A percentile compares a stretch with the other conserved stretches of the same genome.
Evolutionary conservation across 35 echinoderm and acorn worm species (phyloP).

Genomic region (Apostichopus californicus): DNA sequence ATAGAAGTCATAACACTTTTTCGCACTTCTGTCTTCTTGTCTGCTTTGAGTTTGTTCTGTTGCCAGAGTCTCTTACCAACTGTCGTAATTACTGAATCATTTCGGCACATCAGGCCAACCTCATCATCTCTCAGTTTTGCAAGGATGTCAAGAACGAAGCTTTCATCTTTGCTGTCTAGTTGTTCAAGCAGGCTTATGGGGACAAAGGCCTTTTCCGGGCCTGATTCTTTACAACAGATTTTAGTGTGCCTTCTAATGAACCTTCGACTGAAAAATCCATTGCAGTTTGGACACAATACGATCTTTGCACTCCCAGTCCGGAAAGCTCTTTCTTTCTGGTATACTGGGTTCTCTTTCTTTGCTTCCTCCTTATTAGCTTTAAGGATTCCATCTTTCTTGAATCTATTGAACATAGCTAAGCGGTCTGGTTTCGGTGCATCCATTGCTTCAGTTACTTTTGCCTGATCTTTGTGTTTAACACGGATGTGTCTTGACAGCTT

Average conservation of each 20-base stretch:
- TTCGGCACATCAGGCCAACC: not conserved
- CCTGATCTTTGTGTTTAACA: conserved; percentile 14
- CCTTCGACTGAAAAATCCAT: not conserved
- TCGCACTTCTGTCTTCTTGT: not conserved
- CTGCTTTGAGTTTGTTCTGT: not conserved
- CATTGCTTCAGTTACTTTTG: not conserved
- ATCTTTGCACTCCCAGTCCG: not conserved
- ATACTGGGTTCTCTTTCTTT: not conserved
- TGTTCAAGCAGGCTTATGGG: conserved; percentile 2
- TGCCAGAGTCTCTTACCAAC: not conserved
- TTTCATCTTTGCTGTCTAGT: not conserved
- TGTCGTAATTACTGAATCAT: conserved; percentile 3
- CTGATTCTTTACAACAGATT: not conserved
- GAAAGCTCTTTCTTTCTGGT: conserved; percentile 4
- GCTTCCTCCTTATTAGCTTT: conserved; percentile 24
- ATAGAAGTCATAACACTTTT: not conserved
- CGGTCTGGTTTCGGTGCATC: not conserved
- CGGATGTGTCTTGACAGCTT: conserved; percentile 34
- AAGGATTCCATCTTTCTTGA: conserved; percentile 34
- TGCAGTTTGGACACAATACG: conserved; percentile 41
- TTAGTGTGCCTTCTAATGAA: not conserved
- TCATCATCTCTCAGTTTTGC: conserved; percentile 26
- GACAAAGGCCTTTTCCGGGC: not conserved
- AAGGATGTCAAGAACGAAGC: conserved; percentile 16
- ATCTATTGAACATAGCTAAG: not conserved